Percentiles rank a stretch among this genome's conserved stretches.
phyloP scores from a whole-genome alignment of 37 sponge, comb jelly and placozoan genomes.

The Geodia barretti region DNA sequence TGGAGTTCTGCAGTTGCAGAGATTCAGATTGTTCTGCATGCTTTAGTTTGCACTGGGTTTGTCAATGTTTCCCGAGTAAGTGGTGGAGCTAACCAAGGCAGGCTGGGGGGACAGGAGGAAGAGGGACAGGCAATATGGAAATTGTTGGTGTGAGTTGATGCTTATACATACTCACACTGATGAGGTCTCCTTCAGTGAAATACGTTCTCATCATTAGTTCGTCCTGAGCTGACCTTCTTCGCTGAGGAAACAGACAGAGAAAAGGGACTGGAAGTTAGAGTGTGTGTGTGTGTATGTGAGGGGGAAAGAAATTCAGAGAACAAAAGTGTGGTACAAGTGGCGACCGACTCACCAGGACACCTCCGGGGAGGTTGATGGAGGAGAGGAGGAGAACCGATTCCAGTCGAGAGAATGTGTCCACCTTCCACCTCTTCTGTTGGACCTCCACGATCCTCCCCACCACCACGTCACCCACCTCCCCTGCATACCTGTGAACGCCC shows the following conservation, averaged over 20 bases:
- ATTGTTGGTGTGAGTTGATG: neutral
- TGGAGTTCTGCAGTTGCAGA: too few relatives aligned
- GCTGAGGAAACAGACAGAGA: conserved; percentile 3
- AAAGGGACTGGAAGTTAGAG: too few relatives aligned
- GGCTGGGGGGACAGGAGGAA: neutral
- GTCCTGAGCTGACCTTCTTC: conserved; percentile 87
- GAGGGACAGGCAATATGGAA: neutral
- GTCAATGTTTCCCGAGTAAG: neutral
- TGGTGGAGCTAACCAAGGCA: neutral
- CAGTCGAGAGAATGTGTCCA: conserved; percentile 87
- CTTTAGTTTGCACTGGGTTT: too few relatives aligned
- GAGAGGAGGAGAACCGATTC: conserved; percentile 90
- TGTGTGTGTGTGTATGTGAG: too few relatives aligned
- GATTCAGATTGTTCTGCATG: too few relatives aligned
- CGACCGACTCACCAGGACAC: conserved; percentile 58
- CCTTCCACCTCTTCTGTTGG: conserved; percentile 96
- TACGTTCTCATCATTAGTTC: conserved; percentile 95
- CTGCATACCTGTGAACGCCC: conserved; percentile 94
- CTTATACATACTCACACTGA: conserved; percentile 65
- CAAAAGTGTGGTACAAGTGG: neutral
- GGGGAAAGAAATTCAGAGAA: neutral
- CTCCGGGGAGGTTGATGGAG: conserved; percentile 96
- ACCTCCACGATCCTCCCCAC: conserved; percentile 96
- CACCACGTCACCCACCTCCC: conserved; percentile 96
- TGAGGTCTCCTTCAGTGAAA: conserved; percentile 93